A percentile compares a stretch with the other conserved stretches of the same genome.
Evolutionary conservation across 2,113 vertebrate species (phyloP).

Genomic region (Calidris pygmaea): DNA sequence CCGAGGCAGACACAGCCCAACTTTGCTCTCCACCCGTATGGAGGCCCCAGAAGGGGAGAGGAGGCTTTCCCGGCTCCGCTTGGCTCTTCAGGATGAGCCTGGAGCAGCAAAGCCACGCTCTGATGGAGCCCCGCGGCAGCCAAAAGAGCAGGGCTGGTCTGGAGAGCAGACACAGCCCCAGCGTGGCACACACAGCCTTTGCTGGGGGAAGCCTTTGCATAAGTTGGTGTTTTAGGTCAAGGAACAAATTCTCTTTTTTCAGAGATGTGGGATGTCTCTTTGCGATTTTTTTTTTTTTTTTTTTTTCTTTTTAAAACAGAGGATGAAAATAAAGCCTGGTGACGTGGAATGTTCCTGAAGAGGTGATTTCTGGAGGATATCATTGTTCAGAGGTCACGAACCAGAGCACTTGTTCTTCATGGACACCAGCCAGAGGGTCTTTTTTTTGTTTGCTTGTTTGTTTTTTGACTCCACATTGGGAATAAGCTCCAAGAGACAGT

Average conservation of each 20-base stretch:
- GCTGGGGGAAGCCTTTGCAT: neutral
- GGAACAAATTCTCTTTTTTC: neutral
- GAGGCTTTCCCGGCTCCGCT: fast-evolving
- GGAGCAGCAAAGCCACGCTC: neutral
- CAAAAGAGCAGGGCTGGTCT: neutral
- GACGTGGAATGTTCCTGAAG: neutral
- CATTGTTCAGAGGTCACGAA: neutral
- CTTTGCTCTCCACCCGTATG: neutral
- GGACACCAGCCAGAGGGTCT: neutral
- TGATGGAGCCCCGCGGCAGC: fast-evolving
- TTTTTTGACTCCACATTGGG: constrained; percentile 41
- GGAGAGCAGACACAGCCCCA: neutral
- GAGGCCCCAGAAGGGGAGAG: neutral
- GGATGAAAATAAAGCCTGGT: neutral
- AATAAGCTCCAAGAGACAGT: constrained; percentile 57
- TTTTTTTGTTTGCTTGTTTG: constrained; percentile 27
- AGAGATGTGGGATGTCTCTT: neutral
- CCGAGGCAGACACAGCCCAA: neutral
- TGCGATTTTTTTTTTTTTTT: neutral
- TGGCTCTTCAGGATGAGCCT: neutral
- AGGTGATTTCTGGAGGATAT: neutral
- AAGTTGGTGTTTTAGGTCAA: neutral
- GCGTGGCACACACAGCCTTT: fast-evolving
- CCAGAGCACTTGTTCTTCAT: constrained; percentile 27
- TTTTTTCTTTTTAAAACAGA: neutral